Percentiles rank a stretch among this genome's conserved stretches.
phyloP scores from a whole-genome alignment of 2,888 invertebrate species.

The Ctena decussata region DNA sequence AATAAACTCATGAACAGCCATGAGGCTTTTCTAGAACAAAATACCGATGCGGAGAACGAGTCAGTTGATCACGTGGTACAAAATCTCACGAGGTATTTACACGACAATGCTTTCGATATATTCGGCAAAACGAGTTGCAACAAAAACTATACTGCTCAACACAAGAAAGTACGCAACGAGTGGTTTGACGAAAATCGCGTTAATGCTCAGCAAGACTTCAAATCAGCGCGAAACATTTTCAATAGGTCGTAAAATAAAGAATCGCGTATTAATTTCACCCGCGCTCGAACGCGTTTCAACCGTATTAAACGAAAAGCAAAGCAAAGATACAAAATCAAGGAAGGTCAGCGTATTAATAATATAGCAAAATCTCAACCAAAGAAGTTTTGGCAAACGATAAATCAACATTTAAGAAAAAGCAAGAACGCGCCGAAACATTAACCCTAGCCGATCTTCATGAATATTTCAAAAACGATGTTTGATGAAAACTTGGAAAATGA shows the following conservation, averaged over 20 bases:
- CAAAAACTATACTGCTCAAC: not conserved
- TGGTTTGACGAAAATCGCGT: not conserved
- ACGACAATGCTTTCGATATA: not conserved
- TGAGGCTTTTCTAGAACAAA: not conserved
- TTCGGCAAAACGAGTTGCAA: not conserved
- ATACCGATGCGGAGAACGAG: not conserved
- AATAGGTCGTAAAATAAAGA: not conserved
- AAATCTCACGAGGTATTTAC: not conserved
- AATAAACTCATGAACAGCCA: not conserved
- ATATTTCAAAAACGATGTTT: not conserved
- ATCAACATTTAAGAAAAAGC: not conserved
- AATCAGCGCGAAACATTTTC: too few species aligned
- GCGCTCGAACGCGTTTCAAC: not conserved
- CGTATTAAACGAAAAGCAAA: too few species aligned
- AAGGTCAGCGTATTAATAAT: not conserved
- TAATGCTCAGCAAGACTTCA: not conserved
- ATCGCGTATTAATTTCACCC: not conserved
- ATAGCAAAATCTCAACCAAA: not conserved
- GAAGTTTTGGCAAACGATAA: not conserved
- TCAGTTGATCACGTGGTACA: not conserved
- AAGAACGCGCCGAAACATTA: not conserved
- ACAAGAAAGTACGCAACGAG: not conserved
- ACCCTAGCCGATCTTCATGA: not conserved
- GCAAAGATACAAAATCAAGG: not conserved
- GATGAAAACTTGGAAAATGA: not conserved